Base-by-base conservation (phyloP, 2,888 invertebrate species). In the Linhomoeus sp. region DNA sequence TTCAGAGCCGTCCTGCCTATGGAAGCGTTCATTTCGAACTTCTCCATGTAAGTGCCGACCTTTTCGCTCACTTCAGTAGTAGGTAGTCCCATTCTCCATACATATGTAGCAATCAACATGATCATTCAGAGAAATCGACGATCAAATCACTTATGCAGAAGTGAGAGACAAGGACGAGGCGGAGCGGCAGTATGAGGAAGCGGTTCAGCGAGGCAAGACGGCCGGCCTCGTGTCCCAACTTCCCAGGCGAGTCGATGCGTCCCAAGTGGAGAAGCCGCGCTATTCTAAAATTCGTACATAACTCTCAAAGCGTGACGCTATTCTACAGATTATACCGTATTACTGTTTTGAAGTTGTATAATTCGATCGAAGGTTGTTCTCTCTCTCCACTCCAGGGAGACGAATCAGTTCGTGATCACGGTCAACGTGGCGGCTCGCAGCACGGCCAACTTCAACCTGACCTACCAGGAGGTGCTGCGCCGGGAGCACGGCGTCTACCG, bases 381-480 rank as follows among this genome's bases (percentile, higher is more conserved):
- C 7, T 29, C 29, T 29, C 29, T 12, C 12, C 29, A 5, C 29
- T 29, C 12, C 29, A 29, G 49, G 1, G 48, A 50, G 17, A 35
- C 45, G 23, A 46, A 50, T 19, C 26, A 19, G 17, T 51, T 51
- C 45, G 45, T 45, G 22, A 37, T 50, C 19, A 24, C 24, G 17
- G 41, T 50, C 17, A 42, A 41, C 14, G 43, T 51, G 3, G 41
- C 48, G 19, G 46, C 51, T 15, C 29, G 29, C 33, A 24, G 41
- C 2, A 47, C 73, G 50, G 77, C 76, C 0, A 68, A 71, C 1
- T 81, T 82, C 64, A 77, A 77, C 58, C 64, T 80, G 52, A 77
- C 75, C 1, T 82, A 82, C 62, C 78, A 81, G 60, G 78, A 81
- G 64, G 58, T 81, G 38, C 64, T 81, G 43, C 66, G 71, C 22